These are phyloP conservation scores for Helobdella robusta DNA, from an alignment of 2,888 invertebrate species.

Conservation along the genomic window DNA sequence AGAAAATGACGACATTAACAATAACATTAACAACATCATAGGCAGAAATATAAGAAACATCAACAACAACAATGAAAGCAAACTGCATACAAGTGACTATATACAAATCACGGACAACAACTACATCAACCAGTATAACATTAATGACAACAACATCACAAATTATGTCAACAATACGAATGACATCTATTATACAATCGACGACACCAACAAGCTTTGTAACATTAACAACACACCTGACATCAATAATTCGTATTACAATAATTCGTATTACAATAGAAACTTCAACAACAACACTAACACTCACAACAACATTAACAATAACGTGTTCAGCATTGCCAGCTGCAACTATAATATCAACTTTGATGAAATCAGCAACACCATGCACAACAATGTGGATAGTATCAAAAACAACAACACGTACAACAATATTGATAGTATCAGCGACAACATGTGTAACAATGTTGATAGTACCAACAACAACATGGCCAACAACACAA, in stretches of 20 bases:
- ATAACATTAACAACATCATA: not conserved
- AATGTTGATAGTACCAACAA: not conserved
- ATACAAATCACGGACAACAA: no score
- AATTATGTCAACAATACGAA: not conserved
- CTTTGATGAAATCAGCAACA: no score
- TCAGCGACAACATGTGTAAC: not conserved
- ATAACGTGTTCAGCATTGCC: no score
- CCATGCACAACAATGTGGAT: not conserved
- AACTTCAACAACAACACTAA: not conserved
- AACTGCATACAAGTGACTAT: no score
- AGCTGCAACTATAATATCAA: not conserved
- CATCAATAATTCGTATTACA: not conserved
- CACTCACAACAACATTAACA: not conserved
- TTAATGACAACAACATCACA: not conserved
- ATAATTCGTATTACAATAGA: slow-evolving; percentile 1
- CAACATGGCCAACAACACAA: not conserved
- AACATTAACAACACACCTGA: not conserved
- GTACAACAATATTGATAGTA: not conserved
- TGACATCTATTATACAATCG: not conserved
- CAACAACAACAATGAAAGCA: no score
- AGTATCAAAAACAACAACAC: not conserved
- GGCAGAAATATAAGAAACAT: no score
- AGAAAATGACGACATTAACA: not conserved
- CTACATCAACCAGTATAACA: no score
- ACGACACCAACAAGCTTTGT: not conserved